Base-by-base conservation (phyloP, 2,113 vertebrate species). In the Sprattus sprattus region DNA sequence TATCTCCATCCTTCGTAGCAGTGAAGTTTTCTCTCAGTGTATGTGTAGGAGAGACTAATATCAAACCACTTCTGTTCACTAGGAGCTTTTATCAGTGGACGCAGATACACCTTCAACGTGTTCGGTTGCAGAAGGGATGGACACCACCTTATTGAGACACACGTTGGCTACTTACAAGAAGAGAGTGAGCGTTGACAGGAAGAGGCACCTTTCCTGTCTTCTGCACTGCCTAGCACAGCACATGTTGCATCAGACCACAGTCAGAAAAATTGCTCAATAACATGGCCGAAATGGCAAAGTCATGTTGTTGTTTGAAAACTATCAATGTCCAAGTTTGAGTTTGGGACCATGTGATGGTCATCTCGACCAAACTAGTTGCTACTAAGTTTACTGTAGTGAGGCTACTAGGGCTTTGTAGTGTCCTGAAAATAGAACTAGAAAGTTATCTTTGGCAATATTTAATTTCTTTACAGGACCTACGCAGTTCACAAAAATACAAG, bases 101-200 rank as follows among this genome's bases (percentile, higher is more conserved):
- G 16, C 22, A 90, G 92, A 86, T 93, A 93, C 28, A 91, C 45
- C 0, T 95, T 95, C 84, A 88, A 83, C n/a, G 91, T 95, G 78
- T 93, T 91, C n/a, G 91, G 88, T 54, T 95, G 93, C 87, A 85
- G 78, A 6, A 46, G 82, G 44, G 20, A 84, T 39, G 91, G 88
- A 86, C 25, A 93, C 87, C 64, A 6, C 45, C 86, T 92, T 2
- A 85, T 93, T 46, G 92, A 92, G 83, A 91, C 57, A 83, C 89
- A 91, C 81, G 91, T 85, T 3, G 93, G 94, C 85, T 94, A 94
- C 87, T 83, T 86, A 13, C 45, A 91, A 67, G 92, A 94, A 83
- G 86, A 85, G 46, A 64, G 93, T 95, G 83, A 93, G 93, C 87
- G 10, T 71, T 22, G 11, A 18, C 22, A 75, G 50, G 81, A 13